phyloP scores from a whole-genome alignment of 2,797 vertebrate species.

The Anguilla obscura region DNA sequence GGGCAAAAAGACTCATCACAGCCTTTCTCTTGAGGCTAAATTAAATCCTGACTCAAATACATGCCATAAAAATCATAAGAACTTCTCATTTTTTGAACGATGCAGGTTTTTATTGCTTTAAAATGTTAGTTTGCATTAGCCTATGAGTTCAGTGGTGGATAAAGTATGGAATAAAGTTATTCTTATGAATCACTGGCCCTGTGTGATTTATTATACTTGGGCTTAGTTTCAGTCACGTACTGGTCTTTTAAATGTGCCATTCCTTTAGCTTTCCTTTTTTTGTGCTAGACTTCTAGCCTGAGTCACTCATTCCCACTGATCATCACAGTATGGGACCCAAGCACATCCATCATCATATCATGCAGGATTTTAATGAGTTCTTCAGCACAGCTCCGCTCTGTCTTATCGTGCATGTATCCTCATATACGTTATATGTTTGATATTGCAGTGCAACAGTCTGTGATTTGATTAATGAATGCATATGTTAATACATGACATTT shows the following conservation, averaged over 20 bases:
- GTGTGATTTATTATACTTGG: neutral
- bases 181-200: neutral
- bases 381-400: neutral
- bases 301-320: neutral
- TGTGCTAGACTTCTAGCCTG: neutral
- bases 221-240: neutral
- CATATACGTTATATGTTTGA: neutral
- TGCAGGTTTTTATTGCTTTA: neutral
- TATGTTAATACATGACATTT: neutral
- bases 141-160: neutral
- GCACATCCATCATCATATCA: neutral
- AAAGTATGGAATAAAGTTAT: neutral
- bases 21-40: too few relatives aligned
- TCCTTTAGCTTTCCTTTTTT: neutral
- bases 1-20: too few relatives aligned
- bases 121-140: neutral
- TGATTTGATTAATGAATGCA: constrained; percentile 21
- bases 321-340: neutral
- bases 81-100: neutral
- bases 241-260: neutral
- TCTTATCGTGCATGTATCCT: neutral
- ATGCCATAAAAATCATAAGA: neutral
- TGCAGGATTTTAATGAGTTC: neutral
- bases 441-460: too few relatives aligned
- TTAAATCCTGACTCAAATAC: neutral